Percentiles rank a stretch among this genome's conserved stretches.
Conservation (phyloP, 2,888 invertebrate genomes). For the Heptascelio sp. region DNA sequence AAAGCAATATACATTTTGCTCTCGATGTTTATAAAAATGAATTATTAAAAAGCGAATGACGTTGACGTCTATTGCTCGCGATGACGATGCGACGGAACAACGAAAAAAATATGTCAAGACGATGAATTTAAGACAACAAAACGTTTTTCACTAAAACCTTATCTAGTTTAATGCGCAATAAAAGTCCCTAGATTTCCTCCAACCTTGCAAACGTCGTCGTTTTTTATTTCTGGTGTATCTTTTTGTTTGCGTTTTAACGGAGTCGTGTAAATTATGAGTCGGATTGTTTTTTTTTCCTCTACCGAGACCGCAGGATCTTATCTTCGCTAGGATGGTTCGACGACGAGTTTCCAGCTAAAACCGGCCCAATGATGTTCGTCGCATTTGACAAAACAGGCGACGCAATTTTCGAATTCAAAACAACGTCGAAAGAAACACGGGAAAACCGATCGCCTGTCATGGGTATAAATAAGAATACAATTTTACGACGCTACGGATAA, state of each 20-base stretch:
- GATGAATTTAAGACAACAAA: too few species aligned
- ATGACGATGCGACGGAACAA: too few species aligned
- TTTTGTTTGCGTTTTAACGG: conserved; percentile 60
- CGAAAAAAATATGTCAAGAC: too few species aligned
- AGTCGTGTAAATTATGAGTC: conserved; percentile 59
- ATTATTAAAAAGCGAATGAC: too few species aligned
- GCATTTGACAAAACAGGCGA: conserved; percentile 36
- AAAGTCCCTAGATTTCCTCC: conserved; percentile 36
- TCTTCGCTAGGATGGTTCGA: conserved; percentile 41
- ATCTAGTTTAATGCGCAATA: conserved; percentile 43
- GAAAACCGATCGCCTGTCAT: not conserved
- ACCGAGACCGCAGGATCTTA: conserved; percentile 50
- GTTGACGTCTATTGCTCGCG: too few species aligned
- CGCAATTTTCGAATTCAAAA: conserved; percentile 48
- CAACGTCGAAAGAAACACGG: conserved; percentile 23
- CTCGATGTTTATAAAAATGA: too few species aligned
- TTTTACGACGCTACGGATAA: not conserved
- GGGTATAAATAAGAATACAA: conserved; percentile 13
- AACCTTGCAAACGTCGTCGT: conserved; percentile 42
- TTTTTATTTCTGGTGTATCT: conserved; percentile 43
- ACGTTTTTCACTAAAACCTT: conserved; percentile 8
- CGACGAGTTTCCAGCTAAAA: conserved; percentile 54
- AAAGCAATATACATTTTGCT: too few species aligned
- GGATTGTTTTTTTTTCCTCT: conserved; percentile 52
- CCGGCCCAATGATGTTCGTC: conserved; percentile 17